Evolutionary conservation across 2,888 invertebrate species (phyloP).

Genomic region (Ormyrus labotus): DNA sequence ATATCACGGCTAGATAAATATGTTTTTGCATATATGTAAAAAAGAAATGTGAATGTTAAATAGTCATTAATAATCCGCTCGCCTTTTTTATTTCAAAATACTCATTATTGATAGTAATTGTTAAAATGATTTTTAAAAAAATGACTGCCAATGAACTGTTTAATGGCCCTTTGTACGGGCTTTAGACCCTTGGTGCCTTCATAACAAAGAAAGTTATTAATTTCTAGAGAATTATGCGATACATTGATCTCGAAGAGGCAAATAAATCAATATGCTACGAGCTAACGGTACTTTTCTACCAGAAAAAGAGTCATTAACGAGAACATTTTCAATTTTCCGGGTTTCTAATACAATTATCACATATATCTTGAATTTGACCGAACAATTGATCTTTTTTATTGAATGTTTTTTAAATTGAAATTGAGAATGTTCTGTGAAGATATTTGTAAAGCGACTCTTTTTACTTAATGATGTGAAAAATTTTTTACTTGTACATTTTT

Average conservation of each 20-base stretch:
- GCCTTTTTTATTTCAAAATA: slow-evolving; percentile 37
- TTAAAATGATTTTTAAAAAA: slow-evolving; percentile 30
- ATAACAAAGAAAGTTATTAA: slow-evolving; percentile 29
- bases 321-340: slow-evolving; percentile 38
- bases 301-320: slow-evolving; percentile 34
- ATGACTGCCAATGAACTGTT: slow-evolving; percentile 48
- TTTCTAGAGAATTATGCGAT: slow-evolving; percentile 21
- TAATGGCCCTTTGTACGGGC: slow-evolving; percentile 5
- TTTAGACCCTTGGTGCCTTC: slow-evolving; percentile 43
- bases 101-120: slow-evolving; percentile 36
- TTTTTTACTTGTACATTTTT: slow-evolving; percentile 37
- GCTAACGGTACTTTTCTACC: slow-evolving; percentile 53
- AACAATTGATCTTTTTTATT: slow-evolving; percentile 35
- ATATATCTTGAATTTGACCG: slow-evolving; percentile 24
- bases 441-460: slow-evolving; percentile 19
- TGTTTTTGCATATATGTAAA: background rate
- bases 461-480: slow-evolving; percentile 14
- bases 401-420: slow-evolving; percentile 8
- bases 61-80: slow-evolving; percentile 33
- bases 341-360: background rate
- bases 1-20: background rate
- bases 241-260: slow-evolving; percentile 46
- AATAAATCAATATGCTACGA: slow-evolving; percentile 49
- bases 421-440: slow-evolving; percentile 48
- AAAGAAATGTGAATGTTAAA: slow-evolving; percentile 29